These are phyloP conservation scores for Sus cebifrons DNA, from an alignment of 2,797 vertebrate species.

Conservation along the genomic window DNA sequence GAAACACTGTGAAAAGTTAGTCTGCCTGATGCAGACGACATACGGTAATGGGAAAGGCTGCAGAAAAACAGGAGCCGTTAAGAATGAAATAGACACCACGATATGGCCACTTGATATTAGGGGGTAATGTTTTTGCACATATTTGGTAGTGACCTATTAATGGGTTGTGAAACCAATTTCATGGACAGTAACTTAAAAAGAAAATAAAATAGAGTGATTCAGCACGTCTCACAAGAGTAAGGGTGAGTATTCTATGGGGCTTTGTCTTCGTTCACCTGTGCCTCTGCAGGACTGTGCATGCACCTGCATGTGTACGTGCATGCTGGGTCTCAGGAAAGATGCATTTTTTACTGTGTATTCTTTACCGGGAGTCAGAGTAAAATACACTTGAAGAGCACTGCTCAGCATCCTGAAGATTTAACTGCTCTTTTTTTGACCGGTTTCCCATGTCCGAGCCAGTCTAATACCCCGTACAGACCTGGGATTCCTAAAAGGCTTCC, in stretches of 20 bases:
- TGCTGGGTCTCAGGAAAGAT: too few species aligned
- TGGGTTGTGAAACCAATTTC: neutral
- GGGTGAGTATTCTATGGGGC: neutral
- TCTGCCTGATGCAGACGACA: neutral
- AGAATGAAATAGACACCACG: neutral
- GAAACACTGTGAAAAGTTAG: neutral
- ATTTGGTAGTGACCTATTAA: neutral
- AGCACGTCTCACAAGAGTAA: neutral
- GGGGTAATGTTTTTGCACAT: neutral
- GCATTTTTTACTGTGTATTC: neutral
- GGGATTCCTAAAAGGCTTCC: neutral
- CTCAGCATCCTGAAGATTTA: neutral
- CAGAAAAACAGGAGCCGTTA: neutral
- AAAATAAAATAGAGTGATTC: neutral
- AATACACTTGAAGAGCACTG: neutral
- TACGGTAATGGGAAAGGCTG: too few species aligned
- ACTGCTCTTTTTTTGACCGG: neutral
- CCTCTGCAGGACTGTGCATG: accelerated
- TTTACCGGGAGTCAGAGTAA: neutral
- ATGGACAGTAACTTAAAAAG: neutral
- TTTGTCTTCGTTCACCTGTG: neutral
- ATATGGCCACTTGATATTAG: neutral
- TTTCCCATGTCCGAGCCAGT: neutral
- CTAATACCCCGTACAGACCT: neutral
- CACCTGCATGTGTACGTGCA: accelerated